These are phyloP conservation scores for Acanthisitta chloris DNA, from an alignment of 2,113 vertebrate species.

Conservation along the genomic window DNA sequence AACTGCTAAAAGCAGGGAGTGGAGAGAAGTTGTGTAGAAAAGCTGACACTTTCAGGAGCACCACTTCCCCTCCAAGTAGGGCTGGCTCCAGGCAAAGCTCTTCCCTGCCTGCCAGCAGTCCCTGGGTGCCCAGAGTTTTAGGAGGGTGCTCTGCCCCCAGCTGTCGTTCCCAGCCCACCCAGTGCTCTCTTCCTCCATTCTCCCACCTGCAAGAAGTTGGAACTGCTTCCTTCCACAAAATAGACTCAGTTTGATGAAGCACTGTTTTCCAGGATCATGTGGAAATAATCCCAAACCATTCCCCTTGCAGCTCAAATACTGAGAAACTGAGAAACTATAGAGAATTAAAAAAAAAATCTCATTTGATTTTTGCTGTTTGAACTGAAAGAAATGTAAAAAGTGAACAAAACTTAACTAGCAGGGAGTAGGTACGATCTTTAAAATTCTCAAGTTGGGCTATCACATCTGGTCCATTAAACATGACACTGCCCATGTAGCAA, in stretches of 20 bases:
- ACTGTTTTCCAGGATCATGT: neutral
- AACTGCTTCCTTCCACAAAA: neutral
- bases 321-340: neutral
- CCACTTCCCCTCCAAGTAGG: neutral
- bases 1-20: neutral
- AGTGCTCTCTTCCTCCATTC: accelerated
- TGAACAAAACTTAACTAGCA: neutral
- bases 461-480: slow-evolving; percentile 2
- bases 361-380: neutral
- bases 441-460: neutral
- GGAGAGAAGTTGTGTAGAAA: neutral
- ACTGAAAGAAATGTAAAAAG: neutral
- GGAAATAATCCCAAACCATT: neutral
- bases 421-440: neutral
- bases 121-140: neutral
- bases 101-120: neutral
- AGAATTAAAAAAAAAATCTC: neutral
- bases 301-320: neutral
- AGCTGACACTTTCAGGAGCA: accelerated
- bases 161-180: neutral
- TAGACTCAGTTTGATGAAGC: neutral
- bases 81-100: neutral
- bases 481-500: neutral
- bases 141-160: neutral
- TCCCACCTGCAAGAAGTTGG: neutral